phyloP scores from a whole-genome alignment of 1,140 invertebrate species.

The Pseudomyrmex concolor region DNA sequence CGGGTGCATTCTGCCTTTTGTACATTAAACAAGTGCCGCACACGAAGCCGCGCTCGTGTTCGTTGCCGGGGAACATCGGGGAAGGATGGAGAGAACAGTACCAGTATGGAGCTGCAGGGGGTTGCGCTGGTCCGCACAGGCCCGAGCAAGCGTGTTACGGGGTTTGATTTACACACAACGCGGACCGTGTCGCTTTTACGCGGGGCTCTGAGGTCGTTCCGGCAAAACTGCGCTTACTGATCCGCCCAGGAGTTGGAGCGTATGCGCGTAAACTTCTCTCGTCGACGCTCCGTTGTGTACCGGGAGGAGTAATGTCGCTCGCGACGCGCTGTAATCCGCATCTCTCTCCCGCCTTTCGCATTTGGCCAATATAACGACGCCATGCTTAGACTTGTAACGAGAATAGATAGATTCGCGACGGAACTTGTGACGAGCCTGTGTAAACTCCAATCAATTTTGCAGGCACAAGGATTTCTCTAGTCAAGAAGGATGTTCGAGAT shows the following conservation, averaged over 20 bases:
- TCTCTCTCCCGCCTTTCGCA: constrained; percentile 2
- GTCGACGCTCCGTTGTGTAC: neutral
- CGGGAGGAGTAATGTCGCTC: neutral
- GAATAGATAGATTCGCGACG: neutral
- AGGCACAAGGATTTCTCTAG: neutral
- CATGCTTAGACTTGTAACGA: neutral
- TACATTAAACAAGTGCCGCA: constrained; percentile 71
- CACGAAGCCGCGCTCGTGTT: constrained; percentile 59
- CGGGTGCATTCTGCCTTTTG: constrained; percentile 69
- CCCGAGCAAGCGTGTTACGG: constrained; percentile 49
- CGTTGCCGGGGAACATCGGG: constrained; percentile 7
- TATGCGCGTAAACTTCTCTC: constrained; percentile 50
- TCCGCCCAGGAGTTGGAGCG: constrained; percentile 29
- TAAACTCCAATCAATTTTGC: neutral
- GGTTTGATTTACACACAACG: constrained; percentile 69
- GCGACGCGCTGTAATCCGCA: constrained; percentile 21
- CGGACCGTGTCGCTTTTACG: constrained; percentile 64
- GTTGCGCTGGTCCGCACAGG: constrained; percentile 25
- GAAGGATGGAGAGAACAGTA: neutral
- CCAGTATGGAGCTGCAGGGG: neutral
- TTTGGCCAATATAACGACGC: neutral
- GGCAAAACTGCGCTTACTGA: constrained; percentile 60
- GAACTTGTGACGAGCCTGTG: neutral
- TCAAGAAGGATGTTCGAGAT: neutral
- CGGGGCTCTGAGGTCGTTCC: constrained; percentile 60